Percentiles rank a stretch among this genome's conserved stretches.
These are phyloP conservation scores for Macrosteles quadrilineatus DNA, from an alignment of 1,140 invertebrate species.

Conservation along the genomic window DNA sequence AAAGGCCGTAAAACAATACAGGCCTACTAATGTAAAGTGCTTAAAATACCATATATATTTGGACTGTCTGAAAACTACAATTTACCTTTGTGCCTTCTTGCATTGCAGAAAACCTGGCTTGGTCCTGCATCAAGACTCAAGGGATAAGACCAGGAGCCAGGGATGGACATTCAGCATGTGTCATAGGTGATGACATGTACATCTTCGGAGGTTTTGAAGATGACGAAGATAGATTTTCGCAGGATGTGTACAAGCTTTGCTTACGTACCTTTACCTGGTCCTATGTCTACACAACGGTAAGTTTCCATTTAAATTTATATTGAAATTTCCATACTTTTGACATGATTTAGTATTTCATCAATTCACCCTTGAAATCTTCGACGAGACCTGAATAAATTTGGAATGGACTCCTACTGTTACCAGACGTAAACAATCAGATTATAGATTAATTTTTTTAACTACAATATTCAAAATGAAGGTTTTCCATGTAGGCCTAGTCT, in stretches of 20 bases:
- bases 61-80: too few relatives aligned
- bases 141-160: conserved; percentile 74
- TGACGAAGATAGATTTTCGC: conserved; percentile 73
- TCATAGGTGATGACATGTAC: conserved; percentile 81
- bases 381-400: too few relatives aligned
- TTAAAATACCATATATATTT: too few relatives aligned
- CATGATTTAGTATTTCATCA: too few relatives aligned
- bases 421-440: too few relatives aligned
- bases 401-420: too few relatives aligned
- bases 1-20: too few relatives aligned
- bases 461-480: too few relatives aligned
- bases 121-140: conserved; percentile 64
- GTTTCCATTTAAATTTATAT: conserved; percentile 36
- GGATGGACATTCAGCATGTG: conserved; percentile 88
- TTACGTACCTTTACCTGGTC: conserved; percentile 73
- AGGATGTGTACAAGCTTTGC: conserved; percentile 75
- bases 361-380: too few relatives aligned
- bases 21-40: too few relatives aligned
- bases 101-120: conserved; percentile 50
- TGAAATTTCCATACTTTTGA: background rate
- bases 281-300: conserved; percentile 60
- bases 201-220: conserved; percentile 90
- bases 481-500: too few relatives aligned
- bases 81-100: background rate
- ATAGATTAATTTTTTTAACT: too few relatives aligned